Evolutionary conservation across 2,888 invertebrate genomes (phyloP).

Genomic region (Ypsolopha scabrella): DNA sequence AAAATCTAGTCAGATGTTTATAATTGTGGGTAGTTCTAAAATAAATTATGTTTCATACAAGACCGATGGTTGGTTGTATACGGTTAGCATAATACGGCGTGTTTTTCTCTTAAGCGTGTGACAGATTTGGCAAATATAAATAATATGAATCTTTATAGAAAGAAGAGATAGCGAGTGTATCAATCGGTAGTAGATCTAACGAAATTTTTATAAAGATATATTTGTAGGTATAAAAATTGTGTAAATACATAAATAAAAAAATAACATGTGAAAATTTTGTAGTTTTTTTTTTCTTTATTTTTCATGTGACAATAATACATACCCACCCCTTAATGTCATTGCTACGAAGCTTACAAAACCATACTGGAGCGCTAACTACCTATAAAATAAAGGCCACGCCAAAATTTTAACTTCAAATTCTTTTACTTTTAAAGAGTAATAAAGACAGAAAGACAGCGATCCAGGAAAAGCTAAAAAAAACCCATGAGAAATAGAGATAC

Average conservation of each 20-base stretch:
- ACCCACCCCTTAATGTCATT: too few species aligned
- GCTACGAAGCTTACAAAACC: too few species aligned
- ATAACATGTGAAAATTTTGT: constrained; percentile 30
- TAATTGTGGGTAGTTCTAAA: not conserved
- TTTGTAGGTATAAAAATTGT: constrained; percentile 32
- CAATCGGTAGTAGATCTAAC: constrained; percentile 20
- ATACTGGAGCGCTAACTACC: too few species aligned
- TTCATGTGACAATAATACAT: too few species aligned
- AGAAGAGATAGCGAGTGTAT: constrained; percentile 14
- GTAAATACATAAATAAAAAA: constrained; percentile 41
- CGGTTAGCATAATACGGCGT: constrained; percentile 8
- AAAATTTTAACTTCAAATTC: too few species aligned
- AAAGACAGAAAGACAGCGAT: too few species aligned
- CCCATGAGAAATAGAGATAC: too few species aligned
- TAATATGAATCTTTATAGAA: not conserved
- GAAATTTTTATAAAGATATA: constrained; percentile 37
- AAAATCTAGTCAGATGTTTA: constrained; percentile 18
- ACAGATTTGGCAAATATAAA: not conserved
- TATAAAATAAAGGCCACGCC: too few species aligned
- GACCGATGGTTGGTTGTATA: not conserved
- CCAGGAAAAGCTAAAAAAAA: too few species aligned
- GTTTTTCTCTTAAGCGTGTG: constrained; percentile 5
- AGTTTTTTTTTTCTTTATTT: constrained; percentile 20
- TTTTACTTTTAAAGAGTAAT: too few species aligned
- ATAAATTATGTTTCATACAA: not conserved